phyloP scores from a whole-genome alignment of 2,888 invertebrate species.

The Margaritifera margaritifera region DNA sequence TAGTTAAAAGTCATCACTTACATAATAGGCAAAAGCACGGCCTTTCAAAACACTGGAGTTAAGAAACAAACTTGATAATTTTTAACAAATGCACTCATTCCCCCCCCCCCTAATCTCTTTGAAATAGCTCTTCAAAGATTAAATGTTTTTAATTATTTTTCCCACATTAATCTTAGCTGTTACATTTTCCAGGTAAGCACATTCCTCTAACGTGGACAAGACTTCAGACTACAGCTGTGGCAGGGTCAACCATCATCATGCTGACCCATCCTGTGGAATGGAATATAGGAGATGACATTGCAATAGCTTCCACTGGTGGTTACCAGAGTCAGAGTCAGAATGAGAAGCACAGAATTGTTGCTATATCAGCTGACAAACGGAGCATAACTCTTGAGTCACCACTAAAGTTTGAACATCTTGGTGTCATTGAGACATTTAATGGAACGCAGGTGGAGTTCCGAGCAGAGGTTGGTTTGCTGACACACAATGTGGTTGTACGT shows the following conservation, averaged over 20 bases:
- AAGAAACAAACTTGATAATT: too few relatives aligned
- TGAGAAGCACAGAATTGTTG: constrained; percentile 57
- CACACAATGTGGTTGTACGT: constrained; percentile 63
- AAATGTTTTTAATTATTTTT: too few relatives aligned
- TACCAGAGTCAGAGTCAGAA: constrained; percentile 61
- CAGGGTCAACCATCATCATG: constrained; percentile 21
- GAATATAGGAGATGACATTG: constrained; percentile 60
- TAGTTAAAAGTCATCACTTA: too few relatives aligned
- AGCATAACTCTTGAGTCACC: constrained; percentile 56
- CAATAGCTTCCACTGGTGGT: constrained; percentile 68
- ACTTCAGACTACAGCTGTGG: constrained; percentile 30
- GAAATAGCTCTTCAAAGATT: too few relatives aligned
- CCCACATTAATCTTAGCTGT: too few relatives aligned
- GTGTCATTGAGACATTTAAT: constrained; percentile 50
- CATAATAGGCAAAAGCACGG: too few relatives aligned
- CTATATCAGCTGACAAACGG: constrained; percentile 48
- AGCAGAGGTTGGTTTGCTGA: constrained; percentile 68
- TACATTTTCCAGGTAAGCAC: constrained; percentile 28
- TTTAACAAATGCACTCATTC: too few relatives aligned
- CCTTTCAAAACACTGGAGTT: too few relatives aligned
- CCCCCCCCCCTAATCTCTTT: too few relatives aligned
- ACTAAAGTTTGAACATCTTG: constrained; percentile 56
- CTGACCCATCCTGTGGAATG: constrained; percentile 39
- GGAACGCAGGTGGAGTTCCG: constrained; percentile 52
- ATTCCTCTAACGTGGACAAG: constrained; percentile 39